Evolutionary conservation across 2,797 vertebrate genomes (phyloP), one percentile per base, ranked within the genome.

Genomic region (Tachyglossus aculeatus): DNA sequence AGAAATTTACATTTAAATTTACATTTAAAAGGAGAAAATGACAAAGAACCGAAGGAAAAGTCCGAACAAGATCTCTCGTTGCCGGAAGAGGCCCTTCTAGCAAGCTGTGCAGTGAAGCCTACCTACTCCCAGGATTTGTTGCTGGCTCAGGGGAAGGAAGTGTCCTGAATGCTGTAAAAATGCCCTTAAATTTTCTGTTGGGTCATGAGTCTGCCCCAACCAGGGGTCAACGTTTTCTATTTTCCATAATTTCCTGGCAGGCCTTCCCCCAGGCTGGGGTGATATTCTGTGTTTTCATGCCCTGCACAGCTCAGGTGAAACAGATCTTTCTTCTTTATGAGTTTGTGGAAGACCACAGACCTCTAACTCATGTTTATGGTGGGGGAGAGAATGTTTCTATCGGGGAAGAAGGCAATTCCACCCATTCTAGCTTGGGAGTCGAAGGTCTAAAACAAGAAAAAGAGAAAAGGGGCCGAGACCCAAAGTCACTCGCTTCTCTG

Each of bases 331-430:
- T 68, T 74, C 40, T 36, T 31, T 59, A 11, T 5, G 57, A 38
- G 38, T 51, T 8, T 52, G 10, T 11, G 39, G 36, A 60, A 66
- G 4, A 39, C 63, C 54, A 67, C 34, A 55, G 9, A 34, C 32
- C 11, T 15, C 10, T 53, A 55, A 15, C 19, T 80, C 10, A 14
- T 0, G 0, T 64, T 48, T 59, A 52, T 40, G 51, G 22, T 34
- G 5, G n/a, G 15, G 7, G 22, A 5, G 12, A 47, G 1, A n/a
- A n/a, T n/a, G n/a, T 21, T 77, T 73, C 52, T 52, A 34, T 15
- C 12, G 65, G 51, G 51, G 14, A 63, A 59, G 52, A 36, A 44
- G 39, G 25, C 2, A 14, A 48, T 40, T 75, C 16, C 52, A 81
- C 54, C 48, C 50, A 22, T 1, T 13, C 11, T 61, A 32, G 14